phyloP scores from a whole-genome alignment of 2,888 invertebrate genomes.

The Belgica antarctica region DNA sequence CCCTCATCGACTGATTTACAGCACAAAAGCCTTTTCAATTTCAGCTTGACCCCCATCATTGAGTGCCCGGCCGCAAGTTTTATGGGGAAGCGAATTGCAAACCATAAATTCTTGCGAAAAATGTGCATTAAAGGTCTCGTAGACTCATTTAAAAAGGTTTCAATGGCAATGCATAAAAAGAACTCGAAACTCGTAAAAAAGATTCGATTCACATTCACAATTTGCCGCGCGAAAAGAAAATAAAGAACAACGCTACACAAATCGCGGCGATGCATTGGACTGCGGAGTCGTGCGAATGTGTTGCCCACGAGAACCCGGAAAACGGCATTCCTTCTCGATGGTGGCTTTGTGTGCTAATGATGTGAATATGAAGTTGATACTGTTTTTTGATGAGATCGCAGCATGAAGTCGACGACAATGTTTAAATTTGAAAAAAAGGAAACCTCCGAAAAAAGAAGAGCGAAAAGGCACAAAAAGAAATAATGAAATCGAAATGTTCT shows the following conservation, averaged over 20 bases:
- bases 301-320: no score
- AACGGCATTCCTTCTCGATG: no score
- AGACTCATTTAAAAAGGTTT: no score
- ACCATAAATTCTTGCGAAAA: neutral
- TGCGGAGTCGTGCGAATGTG: neutral
- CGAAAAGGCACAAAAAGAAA: neutral
- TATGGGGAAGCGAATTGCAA: neutral
- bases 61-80: no score
- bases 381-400: neutral
- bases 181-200: neutral
- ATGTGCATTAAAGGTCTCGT: no score
- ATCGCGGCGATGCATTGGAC: neutral
- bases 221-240: neutral
- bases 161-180: no score
- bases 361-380: neutral
- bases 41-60: no score
- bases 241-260: neutral
- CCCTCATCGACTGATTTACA: no score
- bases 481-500: slow-evolving; percentile 18
- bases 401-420: neutral
- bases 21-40: no score
- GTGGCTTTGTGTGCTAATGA: no score
- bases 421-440: neutral
- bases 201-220: neutral
- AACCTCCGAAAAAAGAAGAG: neutral